Conservation (phyloP, 2,888 invertebrate genomes). For the Actias luna region DNA sequence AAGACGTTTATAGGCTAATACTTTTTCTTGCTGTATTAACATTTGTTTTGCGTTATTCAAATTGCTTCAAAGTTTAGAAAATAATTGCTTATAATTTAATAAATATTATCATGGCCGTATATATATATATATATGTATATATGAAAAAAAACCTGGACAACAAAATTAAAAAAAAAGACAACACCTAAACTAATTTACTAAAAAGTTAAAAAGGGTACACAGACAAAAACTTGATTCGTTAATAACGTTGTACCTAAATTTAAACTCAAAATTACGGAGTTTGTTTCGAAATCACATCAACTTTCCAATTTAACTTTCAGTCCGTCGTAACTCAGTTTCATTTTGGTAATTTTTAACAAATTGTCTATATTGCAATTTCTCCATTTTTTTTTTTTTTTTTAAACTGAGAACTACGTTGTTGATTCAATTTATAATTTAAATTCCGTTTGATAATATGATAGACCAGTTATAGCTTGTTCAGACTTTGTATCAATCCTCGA, state of each 20-base stretch:
- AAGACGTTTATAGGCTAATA: too few relatives aligned
- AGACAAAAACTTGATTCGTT: slow-evolving; percentile 4
- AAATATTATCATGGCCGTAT: too few relatives aligned
- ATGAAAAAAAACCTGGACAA: too few relatives aligned
- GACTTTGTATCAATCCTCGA: too few relatives aligned
- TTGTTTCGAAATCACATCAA: slow-evolving; percentile 34
- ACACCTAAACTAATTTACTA: slow-evolving; percentile 1
- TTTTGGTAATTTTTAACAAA: slow-evolving; percentile 32
- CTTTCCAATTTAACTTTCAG: slow-evolving; percentile 42
- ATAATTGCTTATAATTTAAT: too few relatives aligned
- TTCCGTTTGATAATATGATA: too few relatives aligned
- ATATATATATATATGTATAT: too few relatives aligned
- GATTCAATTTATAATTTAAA: neutral
- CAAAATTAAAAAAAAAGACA: neutral
- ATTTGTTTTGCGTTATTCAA: too few relatives aligned
- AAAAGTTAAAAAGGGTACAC: neutral
- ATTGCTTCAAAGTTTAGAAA: too few relatives aligned
- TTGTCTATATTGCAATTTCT: slow-evolving; percentile 19
- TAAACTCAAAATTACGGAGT: slow-evolving; percentile 28
- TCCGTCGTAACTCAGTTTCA: slow-evolving; percentile 27
- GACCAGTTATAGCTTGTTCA: too few relatives aligned
- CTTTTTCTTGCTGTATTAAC: too few relatives aligned
- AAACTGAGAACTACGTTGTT: neutral
- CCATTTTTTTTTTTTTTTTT: slow-evolving; percentile 1
- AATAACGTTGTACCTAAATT: slow-evolving; percentile 11